Evolutionary conservation across 2,113 vertebrate genomes (phyloP), one percentile per base, ranked within the genome.

Genomic region (Mesocricetus auratus): DNA sequence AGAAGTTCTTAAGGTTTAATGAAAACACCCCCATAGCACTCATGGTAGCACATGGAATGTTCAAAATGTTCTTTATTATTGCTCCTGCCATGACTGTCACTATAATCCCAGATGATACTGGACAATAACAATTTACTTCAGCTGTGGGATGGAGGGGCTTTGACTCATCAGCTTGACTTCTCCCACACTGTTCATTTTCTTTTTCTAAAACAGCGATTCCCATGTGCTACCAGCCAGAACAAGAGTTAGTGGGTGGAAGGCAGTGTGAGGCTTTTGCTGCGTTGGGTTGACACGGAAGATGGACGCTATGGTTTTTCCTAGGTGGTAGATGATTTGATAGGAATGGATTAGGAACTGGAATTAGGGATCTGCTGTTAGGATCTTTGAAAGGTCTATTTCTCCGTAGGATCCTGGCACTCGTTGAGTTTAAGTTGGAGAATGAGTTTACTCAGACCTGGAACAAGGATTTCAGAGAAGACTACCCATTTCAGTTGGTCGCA

Each of bases 301-400:
- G 90, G 5, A 86, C 2, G 42, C 31, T 47, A 68, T 21, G 16
- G 19, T 13, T 94, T 94, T 53, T 95, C 58, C 58, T 94, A 90
- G 69, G 56, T 97, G 93, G 79, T 93, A 47, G 24, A 60, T 89
- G 83, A 94, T 93, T 95, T 89, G 79, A 15, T 69, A 21, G 56
- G 75, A 50, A 64, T 60, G n/a, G 22, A 66, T 7, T 45, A 17
- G 86, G 47, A 92, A 31, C n/a, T 88, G n/a, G 24, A 42, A 93
- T 92, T 78, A 91, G 74, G 58, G 90, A 94, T 83, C 68, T 93
- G n/a, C 94, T 39, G 47, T 91, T 75, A 95, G 69, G 74, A 50
- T 90, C 42, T 62, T 90, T 92, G 85, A 92, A 94, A 94, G 85
- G 69, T 73, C 81, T 96, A 62, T 82, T 78, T 85, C 92, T 83